phyloP scores from a whole-genome alignment of 1,140 invertebrate species.

The Drosophila repleta region DNA sequence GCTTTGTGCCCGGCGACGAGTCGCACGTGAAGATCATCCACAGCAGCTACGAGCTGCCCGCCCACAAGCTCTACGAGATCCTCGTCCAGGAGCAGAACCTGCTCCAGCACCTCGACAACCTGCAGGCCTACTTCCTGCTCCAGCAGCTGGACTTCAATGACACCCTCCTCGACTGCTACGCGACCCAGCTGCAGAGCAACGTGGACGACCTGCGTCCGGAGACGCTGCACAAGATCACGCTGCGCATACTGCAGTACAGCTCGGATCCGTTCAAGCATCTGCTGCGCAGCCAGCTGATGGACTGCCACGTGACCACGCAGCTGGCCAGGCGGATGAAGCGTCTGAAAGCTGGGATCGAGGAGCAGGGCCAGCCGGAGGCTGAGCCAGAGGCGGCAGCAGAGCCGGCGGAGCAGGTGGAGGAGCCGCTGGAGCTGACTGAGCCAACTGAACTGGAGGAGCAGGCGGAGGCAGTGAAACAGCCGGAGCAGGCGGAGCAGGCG shows the following conservation, averaged over 20 bases:
- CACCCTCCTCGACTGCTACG: slow-evolving; percentile 24
- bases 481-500: background rate
- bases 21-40: slow-evolving; percentile 31
- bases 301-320: slow-evolving; percentile 41
- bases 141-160: slow-evolving; percentile 31
- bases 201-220: slow-evolving; percentile 44
- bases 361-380: background rate
- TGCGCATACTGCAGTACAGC: slow-evolving; percentile 18
- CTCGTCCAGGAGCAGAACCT: slow-evolving; percentile 40
- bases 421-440: background rate
- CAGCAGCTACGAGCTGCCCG: slow-evolving; percentile 54
- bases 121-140: slow-evolving; percentile 49
- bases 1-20: slow-evolving; percentile 23
- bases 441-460: slow-evolving; percentile 14
- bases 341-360: too few species aligned
- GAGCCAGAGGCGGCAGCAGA: background rate
- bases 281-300: slow-evolving; percentile 46
- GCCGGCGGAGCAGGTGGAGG: background rate
- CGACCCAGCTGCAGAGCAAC: slow-evolving; percentile 21
- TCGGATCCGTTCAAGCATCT: slow-evolving; percentile 45
- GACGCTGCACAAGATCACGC: slow-evolving; percentile 35
- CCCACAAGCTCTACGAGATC: slow-evolving; percentile 47
- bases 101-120: slow-evolving; percentile 39
- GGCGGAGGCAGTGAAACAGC: background rate
- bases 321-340: slow-evolving; percentile 4